Evolutionary conservation across 2,797 vertebrate species (phyloP), one percentile per base, ranked within the genome.

Genomic region (Sebastes variabilis): DNA sequence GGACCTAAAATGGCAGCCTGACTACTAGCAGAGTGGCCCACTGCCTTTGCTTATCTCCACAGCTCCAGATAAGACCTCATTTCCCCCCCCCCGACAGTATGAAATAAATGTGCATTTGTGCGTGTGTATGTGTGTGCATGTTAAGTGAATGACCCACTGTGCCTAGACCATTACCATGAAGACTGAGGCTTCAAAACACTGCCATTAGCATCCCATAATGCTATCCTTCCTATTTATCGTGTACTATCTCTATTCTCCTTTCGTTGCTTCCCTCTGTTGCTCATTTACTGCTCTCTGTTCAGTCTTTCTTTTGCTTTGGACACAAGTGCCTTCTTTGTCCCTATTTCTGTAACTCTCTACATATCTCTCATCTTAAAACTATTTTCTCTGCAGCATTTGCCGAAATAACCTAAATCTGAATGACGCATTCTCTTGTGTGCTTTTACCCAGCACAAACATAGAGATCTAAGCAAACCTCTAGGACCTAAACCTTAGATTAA

Each of bases 51-150:
- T 95, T 94, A 94, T 95, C 93, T 94, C 90, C 92, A 91, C 79
- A 93, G 88, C 82, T 74, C 81, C 91, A 92, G 94, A 94, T 94
- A 94, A 95, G 85, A 79, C 77, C 83, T 93, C 87, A 93, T 92
- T 95, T 91, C 82, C 74, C 82, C 25, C 82, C 25, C 79, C 77
- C 59, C 25, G 64, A 88, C 32, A 83, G 83, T 86, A 85, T 76
- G 82, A 90, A 93, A 92, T 90, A 84, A 88, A 88, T 84, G 88
- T 79, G 79, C 66, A 75, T 87, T 79, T 91, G 84, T 86, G 64
- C 16, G 52, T 29, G 83, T 36, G 34, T 65, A 34, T 58, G 58
- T 32, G 27, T 70, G 54, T 42, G 73, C 60, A 65, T 79, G 70
- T 79, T 79, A 85, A 77, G 80, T 62, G 81, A 72, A 72, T 87